Evolutionary conservation across 1,140 invertebrate genomes (phyloP).

Genomic region (Apis dorsata): DNA sequence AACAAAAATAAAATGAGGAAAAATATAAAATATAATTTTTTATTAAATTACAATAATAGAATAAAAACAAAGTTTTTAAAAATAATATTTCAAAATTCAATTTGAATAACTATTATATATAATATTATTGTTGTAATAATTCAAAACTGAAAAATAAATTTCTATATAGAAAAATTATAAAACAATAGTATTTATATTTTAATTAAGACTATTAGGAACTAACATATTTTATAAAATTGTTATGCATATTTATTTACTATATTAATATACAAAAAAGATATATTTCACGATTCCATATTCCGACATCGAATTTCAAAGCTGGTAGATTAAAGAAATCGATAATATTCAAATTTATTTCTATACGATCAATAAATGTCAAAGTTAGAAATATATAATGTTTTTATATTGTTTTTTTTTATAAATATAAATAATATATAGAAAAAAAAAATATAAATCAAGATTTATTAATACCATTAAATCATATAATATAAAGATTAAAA

Average conservation of each 20-base stretch:
- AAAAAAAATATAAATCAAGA: background rate
- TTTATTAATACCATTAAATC: no score
- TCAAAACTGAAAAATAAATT: background rate
- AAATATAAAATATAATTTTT: background rate
- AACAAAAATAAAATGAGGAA: no score
- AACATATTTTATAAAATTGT: background rate
- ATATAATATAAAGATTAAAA: background rate
- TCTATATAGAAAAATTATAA: background rate
- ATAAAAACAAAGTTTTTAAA: background rate
- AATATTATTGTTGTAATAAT: background rate
- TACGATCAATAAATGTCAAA: background rate
- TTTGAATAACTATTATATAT: background rate
- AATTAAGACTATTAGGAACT: background rate
- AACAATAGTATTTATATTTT: background rate
- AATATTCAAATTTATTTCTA: conserved; percentile 1
- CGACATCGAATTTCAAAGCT: background rate
- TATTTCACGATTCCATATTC: background rate
- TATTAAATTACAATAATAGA: background rate
- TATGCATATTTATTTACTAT: conserved; percentile 2
- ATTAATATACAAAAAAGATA: background rate
- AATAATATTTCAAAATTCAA: background rate
- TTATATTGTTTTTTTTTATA: background rate
- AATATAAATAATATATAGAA: background rate
- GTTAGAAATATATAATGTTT: background rate
- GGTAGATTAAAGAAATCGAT: background rate